Evolutionary conservation across 2,113 vertebrate genomes (phyloP).

Genomic region (Neotoma lepida): DNA sequence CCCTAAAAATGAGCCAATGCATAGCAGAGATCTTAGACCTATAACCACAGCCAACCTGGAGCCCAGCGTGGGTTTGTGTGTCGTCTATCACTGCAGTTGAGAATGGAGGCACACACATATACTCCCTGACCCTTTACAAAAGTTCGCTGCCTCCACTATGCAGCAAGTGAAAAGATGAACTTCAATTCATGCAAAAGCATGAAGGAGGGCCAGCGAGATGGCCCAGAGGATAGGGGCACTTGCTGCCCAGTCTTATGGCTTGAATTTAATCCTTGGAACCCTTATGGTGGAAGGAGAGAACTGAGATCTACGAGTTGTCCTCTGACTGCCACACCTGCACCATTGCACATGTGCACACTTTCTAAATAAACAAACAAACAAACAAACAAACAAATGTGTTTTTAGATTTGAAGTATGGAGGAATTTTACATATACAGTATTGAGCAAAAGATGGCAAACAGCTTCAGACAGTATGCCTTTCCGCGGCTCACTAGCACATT

Average conservation of each 20-base stretch:
- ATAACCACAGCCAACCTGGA: neutral
- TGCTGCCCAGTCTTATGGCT: neutral
- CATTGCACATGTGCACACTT: neutral
- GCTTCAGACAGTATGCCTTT: neutral
- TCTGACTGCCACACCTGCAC: neutral
- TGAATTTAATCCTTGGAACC: neutral
- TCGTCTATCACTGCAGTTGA: neutral
- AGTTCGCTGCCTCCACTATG: neutral
- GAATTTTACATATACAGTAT: neutral
- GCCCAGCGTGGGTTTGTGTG: neutral
- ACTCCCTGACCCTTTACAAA: neutral
- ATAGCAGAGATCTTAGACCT: neutral
- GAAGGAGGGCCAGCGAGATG: neutral
- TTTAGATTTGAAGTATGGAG: neutral
- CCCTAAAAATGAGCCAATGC: neutral
- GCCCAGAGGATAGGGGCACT: neutral
- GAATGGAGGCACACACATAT: neutral
- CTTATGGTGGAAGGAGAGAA: neutral
- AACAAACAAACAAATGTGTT: neutral
- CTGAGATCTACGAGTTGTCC: neutral
- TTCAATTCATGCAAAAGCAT: neutral
- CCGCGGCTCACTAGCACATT: neutral
- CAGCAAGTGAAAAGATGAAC: neutral
- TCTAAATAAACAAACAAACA: neutral
- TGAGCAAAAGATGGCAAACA: neutral